These are phyloP conservation scores for Scaptomyza pallida DNA, from an alignment of 1,140 invertebrate species.

Conservation along the genomic window DNA sequence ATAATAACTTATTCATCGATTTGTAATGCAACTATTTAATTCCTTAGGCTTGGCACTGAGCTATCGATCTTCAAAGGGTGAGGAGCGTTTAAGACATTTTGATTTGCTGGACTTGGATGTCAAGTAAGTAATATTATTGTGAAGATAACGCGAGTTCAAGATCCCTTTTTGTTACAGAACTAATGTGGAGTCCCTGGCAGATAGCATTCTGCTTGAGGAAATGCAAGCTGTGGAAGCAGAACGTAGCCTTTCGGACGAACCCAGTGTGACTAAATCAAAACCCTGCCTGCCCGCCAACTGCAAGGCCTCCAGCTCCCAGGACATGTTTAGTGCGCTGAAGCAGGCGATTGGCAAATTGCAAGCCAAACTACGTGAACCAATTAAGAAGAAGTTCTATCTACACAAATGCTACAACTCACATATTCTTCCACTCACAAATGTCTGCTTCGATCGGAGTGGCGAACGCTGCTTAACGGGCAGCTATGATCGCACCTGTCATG, in stretches of 20 bases:
- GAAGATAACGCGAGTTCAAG: no score
- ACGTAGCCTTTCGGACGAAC: not conserved
- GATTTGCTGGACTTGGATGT: constrained; percentile 87
- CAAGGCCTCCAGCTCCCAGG: constrained; percentile 44
- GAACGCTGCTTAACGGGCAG: constrained; percentile 92
- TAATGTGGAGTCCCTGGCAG: constrained; percentile 56
- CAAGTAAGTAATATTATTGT: constrained; percentile 84
- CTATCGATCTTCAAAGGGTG: constrained; percentile 83
- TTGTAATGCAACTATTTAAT: not conserved
- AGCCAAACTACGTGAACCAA: constrained; percentile 85
- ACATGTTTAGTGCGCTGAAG: constrained; percentile 75
- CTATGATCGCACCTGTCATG: constrained; percentile 93
- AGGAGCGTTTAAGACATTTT: constrained; percentile 85
- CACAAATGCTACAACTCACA: constrained; percentile 90
- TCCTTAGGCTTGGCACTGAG: constrained; percentile 71
- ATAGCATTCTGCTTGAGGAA: constrained; percentile 57
- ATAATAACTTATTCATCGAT: not conserved
- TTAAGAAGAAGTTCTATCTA: constrained; percentile 87
- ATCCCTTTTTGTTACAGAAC: constrained; percentile 27
- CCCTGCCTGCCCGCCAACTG: constrained; percentile 23
- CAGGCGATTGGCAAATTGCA: constrained; percentile 85
- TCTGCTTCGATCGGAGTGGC: constrained; percentile 89
- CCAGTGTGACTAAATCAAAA: not conserved
- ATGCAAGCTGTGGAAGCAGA: constrained; percentile 42
- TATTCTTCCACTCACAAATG: constrained; percentile 91